These are phyloP conservation scores for Lagorchestes hirsutus DNA, from an alignment of 2,797 vertebrate species.

Conservation along the genomic window DNA sequence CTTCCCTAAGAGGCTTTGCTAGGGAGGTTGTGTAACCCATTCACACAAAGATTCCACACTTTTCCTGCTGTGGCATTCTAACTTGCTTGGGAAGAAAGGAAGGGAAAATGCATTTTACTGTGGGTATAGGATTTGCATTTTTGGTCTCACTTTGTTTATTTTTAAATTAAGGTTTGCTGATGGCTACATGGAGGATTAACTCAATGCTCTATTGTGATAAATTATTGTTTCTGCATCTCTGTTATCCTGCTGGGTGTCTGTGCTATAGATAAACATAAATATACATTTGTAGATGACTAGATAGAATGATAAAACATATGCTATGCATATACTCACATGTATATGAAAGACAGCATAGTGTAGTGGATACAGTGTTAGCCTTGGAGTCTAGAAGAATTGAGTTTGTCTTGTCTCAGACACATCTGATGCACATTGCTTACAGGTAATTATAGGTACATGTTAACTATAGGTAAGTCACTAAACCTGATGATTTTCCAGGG, in stretches of 20 bases:
- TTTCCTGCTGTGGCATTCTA: background rate
- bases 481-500: background rate
- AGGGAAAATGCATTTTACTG: background rate
- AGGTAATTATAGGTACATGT: background rate
- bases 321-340: background rate
- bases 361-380: background rate
- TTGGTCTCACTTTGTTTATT: conserved; percentile 54
- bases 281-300: background rate
- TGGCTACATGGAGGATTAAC: background rate
- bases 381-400: background rate
- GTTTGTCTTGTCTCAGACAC: background rate
- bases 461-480: background rate
- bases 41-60: background rate
- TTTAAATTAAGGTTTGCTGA: conserved; percentile 53
- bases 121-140: background rate
- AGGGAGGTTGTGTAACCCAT: background rate
- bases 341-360: background rate
- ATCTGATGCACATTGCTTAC: background rate
- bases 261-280: background rate
- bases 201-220: background rate
- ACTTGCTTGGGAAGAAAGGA: background rate
- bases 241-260: background rate
- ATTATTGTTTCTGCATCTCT: background rate
- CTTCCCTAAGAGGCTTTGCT: background rate
- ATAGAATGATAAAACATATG: background rate